Base-by-base conservation (phyloP, 2,888 invertebrate genomes). In the Hedya salicella region DNA sequence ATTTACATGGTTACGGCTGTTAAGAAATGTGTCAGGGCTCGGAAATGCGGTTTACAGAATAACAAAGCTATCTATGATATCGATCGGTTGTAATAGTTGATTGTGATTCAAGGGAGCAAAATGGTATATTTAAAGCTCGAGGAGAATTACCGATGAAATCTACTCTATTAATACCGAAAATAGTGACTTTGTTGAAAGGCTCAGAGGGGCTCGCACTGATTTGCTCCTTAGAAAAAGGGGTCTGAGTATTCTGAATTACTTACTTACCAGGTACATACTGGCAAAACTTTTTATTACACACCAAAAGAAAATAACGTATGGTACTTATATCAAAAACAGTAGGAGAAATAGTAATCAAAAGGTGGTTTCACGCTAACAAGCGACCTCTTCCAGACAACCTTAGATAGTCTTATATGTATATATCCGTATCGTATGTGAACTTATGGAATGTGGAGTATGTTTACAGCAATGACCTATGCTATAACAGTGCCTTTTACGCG, bases 11-110 rank as follows among this genome's bases (percentile, higher is more conserved):
- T 39, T 59, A 53, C 14, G 48, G 30, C 17, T 30, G 13, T 53
- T 30, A 40, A 17, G 14, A 57, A 63, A 36, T 25, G 40, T 65
- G 65, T 60, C 53, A 60, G 59, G 65, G 65, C 16, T 65, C 17
- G 19, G 42, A 42, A 30, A 40, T 17, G 17, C 8, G n/a, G 16
- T 16, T 42, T 25, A 21, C 30, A 32, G 48, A 48, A 11, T 1
- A n/a, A 21, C 48, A 21, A 48, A 21, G n/a, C 4, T 1, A 13
- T n/a, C 21, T 48, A 21, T 4, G 21, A 48, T 48, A 48, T 48
- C 4, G 6, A n/a, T 21, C 21, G 48, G 9, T 1, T 11, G 5
- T 46, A 46, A 8, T 36, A 25, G 25, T 25, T 25, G 5, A 25
- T 25, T 25, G 6, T 36, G 8, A 36, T 36, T 36, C 36, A 36